These are phyloP conservation scores for Bubalus kerabau DNA, from an alignment of 2,113 vertebrate genomes.

Conservation along the genomic window DNA sequence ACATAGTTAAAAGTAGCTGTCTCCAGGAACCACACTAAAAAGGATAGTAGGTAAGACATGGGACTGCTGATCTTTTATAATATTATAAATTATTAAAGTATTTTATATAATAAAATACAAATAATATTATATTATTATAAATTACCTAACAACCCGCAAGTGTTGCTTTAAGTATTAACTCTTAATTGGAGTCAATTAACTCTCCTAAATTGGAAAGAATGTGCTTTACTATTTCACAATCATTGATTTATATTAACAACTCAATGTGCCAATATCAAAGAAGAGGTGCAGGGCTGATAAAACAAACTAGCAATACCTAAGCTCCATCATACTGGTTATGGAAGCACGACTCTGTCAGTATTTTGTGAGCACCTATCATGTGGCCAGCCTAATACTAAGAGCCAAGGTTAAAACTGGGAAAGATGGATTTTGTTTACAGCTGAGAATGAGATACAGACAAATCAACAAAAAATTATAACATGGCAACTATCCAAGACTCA, in stretches of 20 bases:
- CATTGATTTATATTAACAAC: neutral
- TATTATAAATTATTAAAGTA: neutral
- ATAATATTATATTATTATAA: neutral
- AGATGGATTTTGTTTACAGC: neutral
- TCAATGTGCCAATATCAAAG: neutral
- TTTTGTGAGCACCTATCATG: neutral
- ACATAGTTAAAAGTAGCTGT: neutral
- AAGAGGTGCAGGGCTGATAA: neutral
- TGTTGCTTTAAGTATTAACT: neutral
- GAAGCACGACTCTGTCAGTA: neutral
- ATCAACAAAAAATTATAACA: neutral
- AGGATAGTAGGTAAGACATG: neutral
- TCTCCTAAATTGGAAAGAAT: neutral
- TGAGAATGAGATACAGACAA: neutral
- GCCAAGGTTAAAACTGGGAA: neutral
- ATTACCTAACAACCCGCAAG: neutral
- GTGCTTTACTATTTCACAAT: neutral
- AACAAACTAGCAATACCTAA: neutral
- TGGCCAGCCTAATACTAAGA: neutral
- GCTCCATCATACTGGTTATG: neutral
- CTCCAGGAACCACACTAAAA: neutral
- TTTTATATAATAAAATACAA: neutral
- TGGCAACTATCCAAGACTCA: neutral
- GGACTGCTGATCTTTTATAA: neutral
- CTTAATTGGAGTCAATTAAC: neutral